phyloP scores from a whole-genome alignment of 2,113 vertebrate genomes.

The Pluvianellus socialis region DNA sequence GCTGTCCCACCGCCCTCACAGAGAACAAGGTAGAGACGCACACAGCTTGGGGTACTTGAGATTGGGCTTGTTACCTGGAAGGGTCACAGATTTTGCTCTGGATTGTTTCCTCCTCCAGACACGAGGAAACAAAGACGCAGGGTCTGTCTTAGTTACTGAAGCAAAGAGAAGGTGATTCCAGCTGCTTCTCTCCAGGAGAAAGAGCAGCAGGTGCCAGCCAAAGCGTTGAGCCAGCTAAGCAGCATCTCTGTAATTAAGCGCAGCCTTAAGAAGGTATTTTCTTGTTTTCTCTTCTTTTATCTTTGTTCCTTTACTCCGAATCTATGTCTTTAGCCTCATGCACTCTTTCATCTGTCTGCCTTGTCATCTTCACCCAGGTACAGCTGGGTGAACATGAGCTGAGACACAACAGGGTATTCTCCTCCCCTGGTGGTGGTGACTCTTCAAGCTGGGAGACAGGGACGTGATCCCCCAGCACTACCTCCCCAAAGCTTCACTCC shows the following conservation, averaged over 20 bases:
- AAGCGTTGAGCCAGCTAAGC: not conserved
- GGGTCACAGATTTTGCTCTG: not conserved
- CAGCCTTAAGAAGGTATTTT: not conserved
- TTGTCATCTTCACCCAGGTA: not conserved
- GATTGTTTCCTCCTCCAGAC: not conserved
- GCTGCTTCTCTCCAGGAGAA: not conserved
- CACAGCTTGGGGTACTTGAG: not conserved
- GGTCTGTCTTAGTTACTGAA: not conserved
- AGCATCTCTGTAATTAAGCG: not conserved
- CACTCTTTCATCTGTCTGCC: not conserved
- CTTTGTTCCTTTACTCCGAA: not conserved
- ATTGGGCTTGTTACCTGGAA: not conserved
- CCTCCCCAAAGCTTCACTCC: not conserved
- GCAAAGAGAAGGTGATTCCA: not conserved
- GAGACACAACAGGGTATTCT: not conserved
- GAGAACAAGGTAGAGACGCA: too few species aligned
- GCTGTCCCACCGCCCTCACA: not conserved
- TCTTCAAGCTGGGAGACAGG: not conserved
- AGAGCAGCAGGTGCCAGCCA: not conserved
- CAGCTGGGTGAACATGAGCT: not conserved
- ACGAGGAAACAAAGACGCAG: not conserved
- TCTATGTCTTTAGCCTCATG: not conserved
- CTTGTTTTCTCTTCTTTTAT: not conserved
- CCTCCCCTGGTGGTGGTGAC: not conserved
- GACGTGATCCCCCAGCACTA: not conserved